Evolutionary conservation across 2,888 invertebrate species (phyloP), one percentile per base, ranked within the genome.

Genomic region (Anagyrus pseudococci): DNA sequence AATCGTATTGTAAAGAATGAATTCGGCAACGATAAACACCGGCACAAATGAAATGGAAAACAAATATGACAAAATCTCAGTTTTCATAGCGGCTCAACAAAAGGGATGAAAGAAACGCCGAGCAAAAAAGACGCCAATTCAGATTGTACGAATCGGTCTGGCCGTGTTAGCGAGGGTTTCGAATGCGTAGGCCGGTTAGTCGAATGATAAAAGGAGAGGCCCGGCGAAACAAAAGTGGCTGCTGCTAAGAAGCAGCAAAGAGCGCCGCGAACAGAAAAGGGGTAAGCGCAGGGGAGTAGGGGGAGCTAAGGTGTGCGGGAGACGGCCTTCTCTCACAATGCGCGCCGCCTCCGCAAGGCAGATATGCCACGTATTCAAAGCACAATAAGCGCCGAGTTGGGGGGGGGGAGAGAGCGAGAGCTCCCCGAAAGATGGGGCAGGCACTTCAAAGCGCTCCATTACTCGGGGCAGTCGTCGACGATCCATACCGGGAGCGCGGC

Each of bases 281-380:
- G 13, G 55, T 2, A 25, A 26, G 23, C 26, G 61, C 49, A 54
- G n/a, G n/a, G n/a, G n/a, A n/a, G n/a, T n/a, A n/a, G n/a, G n/a
- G n/a, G n/a, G n/a, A n/a, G n/a, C n/a, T n/a, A n/a, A n/a, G 62
- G 52, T 33, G 22, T 20, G 48, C 22, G 53, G n/a, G n/a, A 2
- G 3, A 22, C 19, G 20, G 23, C n/a, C n/a, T n/a, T 25, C 20
- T 22, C 40, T 1, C 25, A 29, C 26, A 54, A 23, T n/a, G 13
- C 62, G 62, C 66, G 63, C 59, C 62, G 68, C n/a, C n/a, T n/a
- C n/a, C n/a, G n/a, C n/a, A n/a, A 69, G 67, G 72, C 69, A 76
- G 76, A 78, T 78, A 77, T 73, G 75, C 74, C 77, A 76, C 77
- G 78, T 77, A 77, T 78, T 78, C 77, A 75, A 75, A 77, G 22